Evolutionary conservation across 2,888 invertebrate species (phyloP).

Genomic region (Mechanitis mazaeus): DNA sequence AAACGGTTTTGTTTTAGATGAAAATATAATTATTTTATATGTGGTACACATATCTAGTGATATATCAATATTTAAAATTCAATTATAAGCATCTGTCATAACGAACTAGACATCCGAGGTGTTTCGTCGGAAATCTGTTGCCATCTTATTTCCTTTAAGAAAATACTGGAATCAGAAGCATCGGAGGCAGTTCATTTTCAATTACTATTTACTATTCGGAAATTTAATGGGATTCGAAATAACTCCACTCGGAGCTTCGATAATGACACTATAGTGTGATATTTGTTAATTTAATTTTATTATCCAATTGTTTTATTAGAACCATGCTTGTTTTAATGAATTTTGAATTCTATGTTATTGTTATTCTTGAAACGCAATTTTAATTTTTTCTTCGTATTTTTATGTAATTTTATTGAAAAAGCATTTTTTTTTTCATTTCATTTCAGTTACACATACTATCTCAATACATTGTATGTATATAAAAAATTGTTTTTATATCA

Average conservation of each 20-base stretch:
- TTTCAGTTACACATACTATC: no score
- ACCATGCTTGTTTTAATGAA: background rate
- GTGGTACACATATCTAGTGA: background rate
- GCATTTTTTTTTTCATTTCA: no score
- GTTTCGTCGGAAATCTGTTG: slow-evolving; percentile 32
- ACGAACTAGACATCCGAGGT: slow-evolving; percentile 15
- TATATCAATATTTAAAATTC: slow-evolving; percentile 12
- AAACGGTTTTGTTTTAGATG: no score
- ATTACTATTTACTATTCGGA: slow-evolving; percentile 15
- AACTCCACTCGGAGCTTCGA: slow-evolving; percentile 15
- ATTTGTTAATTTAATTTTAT: no score
- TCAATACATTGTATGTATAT: no score
- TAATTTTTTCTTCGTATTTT: no score
- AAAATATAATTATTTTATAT: background rate
- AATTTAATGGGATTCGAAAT: slow-evolving; percentile 21
- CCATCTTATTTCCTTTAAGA: slow-evolving; percentile 15
- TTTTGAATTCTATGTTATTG: no score
- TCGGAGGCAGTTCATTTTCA: slow-evolving; percentile 30
- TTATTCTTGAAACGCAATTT: no score
- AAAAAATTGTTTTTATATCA: background rate
- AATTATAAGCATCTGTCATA: slow-evolving; percentile 18
- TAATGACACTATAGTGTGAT: slow-evolving; percentile 14
- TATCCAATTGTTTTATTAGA: no score
- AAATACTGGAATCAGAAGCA: slow-evolving; percentile 45
- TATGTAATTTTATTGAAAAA: no score